A percentile compares a stretch with the other conserved stretches of the same genome.
Conservation (phyloP, 2,797 vertebrate genomes). For the Melopsittacus undulatus region DNA sequence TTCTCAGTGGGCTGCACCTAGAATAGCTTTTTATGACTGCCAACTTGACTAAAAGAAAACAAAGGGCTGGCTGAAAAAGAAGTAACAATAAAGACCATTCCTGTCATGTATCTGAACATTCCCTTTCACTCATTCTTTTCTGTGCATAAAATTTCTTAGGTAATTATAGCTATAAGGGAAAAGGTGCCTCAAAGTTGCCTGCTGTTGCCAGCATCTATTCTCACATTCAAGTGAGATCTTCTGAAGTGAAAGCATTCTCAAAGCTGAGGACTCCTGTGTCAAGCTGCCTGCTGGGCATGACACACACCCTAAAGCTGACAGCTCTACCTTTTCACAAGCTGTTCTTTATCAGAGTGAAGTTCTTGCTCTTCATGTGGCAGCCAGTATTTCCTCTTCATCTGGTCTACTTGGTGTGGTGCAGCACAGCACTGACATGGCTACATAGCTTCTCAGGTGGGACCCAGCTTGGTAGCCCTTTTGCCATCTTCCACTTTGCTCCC, state of each 20-base stretch:
- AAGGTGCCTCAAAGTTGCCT: neutral
- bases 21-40: constrained; percentile 50
- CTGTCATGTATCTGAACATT: constrained; percentile 47
- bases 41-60: constrained; percentile 47
- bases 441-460: neutral
- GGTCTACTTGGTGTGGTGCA: neutral
- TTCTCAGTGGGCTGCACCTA: constrained; percentile 3
- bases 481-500: neutral
- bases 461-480: rapidly evolving
- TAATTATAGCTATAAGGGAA: constrained; percentile 27
- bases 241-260: neutral
- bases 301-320: rapidly evolving
- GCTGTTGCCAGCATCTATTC: neutral
- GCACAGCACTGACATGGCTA: rapidly evolving
- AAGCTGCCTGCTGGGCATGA: neutral
- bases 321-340: neutral
- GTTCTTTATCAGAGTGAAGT: neutral
- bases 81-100: neutral
- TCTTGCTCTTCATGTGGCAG: neutral
- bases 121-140: constrained; percentile 26
- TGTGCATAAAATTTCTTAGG: constrained; percentile 32
- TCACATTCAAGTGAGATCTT: neutral
- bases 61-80: constrained; percentile 22
- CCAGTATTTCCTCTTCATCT: neutral
- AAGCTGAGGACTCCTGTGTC: neutral